A percentile compares a stretch with the other conserved stretches of the same genome.
phyloP scores from a whole-genome alignment of 2,888 invertebrate genomes.

The Thumatha senex region DNA sequence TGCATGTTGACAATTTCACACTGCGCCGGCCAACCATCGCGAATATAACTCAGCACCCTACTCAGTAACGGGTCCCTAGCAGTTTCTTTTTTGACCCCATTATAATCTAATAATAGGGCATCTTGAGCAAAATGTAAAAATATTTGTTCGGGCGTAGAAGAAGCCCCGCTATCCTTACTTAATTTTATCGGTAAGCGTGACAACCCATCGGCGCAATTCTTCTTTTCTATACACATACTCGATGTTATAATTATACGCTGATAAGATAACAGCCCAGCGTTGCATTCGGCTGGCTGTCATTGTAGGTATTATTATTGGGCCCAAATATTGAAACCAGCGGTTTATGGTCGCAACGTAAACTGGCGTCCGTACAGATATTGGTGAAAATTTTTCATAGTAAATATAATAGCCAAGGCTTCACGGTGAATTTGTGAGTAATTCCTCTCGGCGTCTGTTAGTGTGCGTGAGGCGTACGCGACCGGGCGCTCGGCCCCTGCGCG shows the following conservation, averaged over 20 bases:
- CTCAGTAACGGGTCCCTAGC: not conserved
- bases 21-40: no score
- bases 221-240: conserved; percentile 20
- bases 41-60: not conserved
- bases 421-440: conserved; percentile 29
- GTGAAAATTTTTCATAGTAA: conserved; percentile 10
- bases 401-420: conserved; percentile 17
- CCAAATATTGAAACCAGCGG: conserved; percentile 29
- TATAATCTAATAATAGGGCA: not conserved
- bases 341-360: conserved; percentile 29
- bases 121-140: not conserved
- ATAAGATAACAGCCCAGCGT: conserved; percentile 21
- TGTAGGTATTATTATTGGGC: conserved; percentile 17
- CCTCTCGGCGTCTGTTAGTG: conserved; percentile 28
- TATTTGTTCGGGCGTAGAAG: not conserved
- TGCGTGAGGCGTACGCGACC: conserved; percentile 32
- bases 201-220: conserved; percentile 21
- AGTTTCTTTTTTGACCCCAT: not conserved
- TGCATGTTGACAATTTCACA: no score
- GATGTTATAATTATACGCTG: conserved; percentile 21
- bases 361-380: conserved; percentile 15
- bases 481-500: no score
- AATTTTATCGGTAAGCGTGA: conserved; percentile 14
- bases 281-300: conserved; percentile 24
- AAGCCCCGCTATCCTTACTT: not conserved